These are phyloP conservation scores for Mobula hypostoma DNA, from an alignment of 2,113 vertebrate species.

Conservation along the genomic window DNA sequence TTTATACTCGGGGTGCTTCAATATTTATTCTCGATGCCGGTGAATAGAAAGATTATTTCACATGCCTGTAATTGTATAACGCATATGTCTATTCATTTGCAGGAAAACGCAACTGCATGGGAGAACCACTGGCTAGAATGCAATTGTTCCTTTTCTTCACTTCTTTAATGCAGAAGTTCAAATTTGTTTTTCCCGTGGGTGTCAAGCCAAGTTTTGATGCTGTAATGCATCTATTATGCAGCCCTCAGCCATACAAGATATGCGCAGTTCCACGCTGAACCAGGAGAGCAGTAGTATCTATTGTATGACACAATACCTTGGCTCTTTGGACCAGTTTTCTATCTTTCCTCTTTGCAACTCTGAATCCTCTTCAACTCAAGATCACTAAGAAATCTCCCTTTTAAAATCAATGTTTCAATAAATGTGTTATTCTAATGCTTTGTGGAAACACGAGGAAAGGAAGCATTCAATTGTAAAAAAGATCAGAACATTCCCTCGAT, in stretches of 20 bases:
- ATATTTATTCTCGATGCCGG: not conserved
- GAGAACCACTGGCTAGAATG: conserved; percentile 42
- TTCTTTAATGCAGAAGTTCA: conserved; percentile 42
- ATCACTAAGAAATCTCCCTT: not conserved
- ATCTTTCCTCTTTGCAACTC: not conserved
- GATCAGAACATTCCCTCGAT: not conserved
- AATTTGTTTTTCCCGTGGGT: not conserved
- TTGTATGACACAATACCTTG: not conserved
- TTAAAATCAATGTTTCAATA: not conserved
- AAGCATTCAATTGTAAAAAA: not conserved
- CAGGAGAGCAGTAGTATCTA: not conserved
- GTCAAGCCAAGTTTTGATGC: not conserved
- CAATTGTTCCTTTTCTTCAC: conserved; percentile 44
- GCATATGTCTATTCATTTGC: conserved; percentile 9
- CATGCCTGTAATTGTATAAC: not conserved
- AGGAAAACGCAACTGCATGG: conserved; percentile 43
- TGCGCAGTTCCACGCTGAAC: not conserved
- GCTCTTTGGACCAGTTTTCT: not conserved
- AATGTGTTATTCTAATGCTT: too few species aligned
- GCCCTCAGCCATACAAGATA: not conserved
- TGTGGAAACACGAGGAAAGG: not conserved
- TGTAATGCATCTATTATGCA: not conserved
- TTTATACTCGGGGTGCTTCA: not conserved
- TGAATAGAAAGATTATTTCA: not conserved
- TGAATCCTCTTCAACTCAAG: not conserved